Evolutionary conservation across 2,888 invertebrate species (phyloP).

Genomic region (Xanthostigma xanthostigma): DNA sequence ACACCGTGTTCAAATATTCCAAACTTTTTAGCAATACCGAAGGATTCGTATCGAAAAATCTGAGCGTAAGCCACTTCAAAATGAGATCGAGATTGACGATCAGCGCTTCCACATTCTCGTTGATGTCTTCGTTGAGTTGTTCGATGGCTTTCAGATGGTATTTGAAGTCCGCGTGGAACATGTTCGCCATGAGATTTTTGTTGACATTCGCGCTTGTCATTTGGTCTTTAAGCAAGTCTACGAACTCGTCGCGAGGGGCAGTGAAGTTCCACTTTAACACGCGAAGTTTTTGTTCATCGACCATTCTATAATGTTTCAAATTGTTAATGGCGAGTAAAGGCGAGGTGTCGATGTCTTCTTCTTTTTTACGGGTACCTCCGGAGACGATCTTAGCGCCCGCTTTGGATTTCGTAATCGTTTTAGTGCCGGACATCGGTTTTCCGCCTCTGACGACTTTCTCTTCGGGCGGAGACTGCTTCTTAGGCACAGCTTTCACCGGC

Average conservation of each 20-base stretch:
- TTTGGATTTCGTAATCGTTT: not conserved
- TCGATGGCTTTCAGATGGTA: constrained; percentile 94
- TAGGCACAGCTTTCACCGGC: constrained; percentile 63
- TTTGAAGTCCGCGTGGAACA: constrained; percentile 91
- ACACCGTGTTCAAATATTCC: constrained; percentile 76
- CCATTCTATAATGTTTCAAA: constrained; percentile 79
- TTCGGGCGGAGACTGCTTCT: constrained; percentile 39
- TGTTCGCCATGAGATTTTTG: constrained; percentile 69
- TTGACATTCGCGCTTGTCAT: constrained; percentile 82
- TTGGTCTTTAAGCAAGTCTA: constrained; percentile 78
- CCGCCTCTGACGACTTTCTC: constrained; percentile 42
- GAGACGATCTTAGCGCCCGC: constrained; percentile 20
- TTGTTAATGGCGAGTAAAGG: constrained; percentile 69
- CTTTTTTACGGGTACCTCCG: constrained; percentile 52
- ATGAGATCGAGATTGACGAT: constrained; percentile 87
- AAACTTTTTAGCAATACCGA: constrained; percentile 90
- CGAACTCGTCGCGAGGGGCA: constrained; percentile 84
- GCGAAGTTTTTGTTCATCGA: constrained; percentile 89
- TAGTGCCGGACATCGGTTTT: constrained; percentile 26
- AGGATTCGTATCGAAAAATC: constrained; percentile 98
- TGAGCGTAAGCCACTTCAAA: constrained; percentile 87
- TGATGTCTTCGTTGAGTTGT: constrained; percentile 67
- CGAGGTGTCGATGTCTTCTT: constrained; percentile 69
- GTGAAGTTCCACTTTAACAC: constrained; percentile 93
- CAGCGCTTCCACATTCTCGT: constrained; percentile 62